Conservation (phyloP, 2,113 vertebrate species). For the Chaetodon auriga region DNA sequence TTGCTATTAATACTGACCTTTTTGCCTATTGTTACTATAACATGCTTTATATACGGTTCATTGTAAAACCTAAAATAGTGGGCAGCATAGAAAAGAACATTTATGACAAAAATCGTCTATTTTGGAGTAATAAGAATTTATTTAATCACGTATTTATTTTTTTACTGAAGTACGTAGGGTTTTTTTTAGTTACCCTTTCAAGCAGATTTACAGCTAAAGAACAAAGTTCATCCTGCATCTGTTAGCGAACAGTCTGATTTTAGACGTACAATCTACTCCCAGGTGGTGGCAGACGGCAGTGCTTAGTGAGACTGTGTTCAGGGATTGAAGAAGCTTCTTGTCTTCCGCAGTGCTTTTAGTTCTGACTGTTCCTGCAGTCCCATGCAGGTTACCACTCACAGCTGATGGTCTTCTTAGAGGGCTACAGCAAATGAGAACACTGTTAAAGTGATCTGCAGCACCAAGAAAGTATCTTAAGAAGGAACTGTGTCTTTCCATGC, state of each 20-base stretch:
- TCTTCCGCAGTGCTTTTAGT: constrained; percentile 31
- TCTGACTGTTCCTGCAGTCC: constrained; percentile 6
- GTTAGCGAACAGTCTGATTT: constrained; percentile 34
- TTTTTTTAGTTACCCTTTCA: neutral
- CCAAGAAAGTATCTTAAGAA: neutral
- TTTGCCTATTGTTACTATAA: neutral
- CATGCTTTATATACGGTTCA: neutral
- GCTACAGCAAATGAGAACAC: neutral
- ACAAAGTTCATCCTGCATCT: constrained; percentile 30
- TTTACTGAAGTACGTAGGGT: neutral
- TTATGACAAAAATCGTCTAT: neutral
- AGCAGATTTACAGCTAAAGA: constrained; percentile 6
- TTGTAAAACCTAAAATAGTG: neutral
- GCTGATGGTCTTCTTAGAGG: neutral
- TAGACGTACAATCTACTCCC: constrained; percentile 34
- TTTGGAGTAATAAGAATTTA: neutral
- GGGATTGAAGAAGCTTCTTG: constrained; percentile 32
- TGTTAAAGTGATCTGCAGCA: neutral
- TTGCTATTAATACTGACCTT: neutral
- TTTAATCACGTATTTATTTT: neutral
- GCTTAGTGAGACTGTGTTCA: constrained; percentile 16
- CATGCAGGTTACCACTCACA: neutral
- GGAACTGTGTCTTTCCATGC: neutral
- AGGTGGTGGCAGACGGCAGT: constrained; percentile 59
- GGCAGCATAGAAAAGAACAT: neutral